These are phyloP conservation scores for Pterobdella sp. DNA, from an alignment of 2,888 invertebrate species.

Conservation along the genomic window DNA sequence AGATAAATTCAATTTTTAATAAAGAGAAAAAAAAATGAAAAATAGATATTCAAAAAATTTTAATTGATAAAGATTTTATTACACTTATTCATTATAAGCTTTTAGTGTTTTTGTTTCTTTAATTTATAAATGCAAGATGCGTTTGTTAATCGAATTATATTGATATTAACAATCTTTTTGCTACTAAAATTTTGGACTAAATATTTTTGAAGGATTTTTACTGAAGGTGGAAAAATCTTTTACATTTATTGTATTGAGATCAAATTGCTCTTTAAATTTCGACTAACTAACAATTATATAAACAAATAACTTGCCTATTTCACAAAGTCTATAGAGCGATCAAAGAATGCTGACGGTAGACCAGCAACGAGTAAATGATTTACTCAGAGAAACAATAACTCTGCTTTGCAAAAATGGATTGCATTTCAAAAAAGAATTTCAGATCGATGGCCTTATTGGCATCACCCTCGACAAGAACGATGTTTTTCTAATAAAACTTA, in stretches of 20 bases:
- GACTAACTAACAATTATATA: background rate
- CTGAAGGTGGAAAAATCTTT: too few species aligned
- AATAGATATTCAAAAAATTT: too few species aligned
- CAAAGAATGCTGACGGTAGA: conserved; percentile 30
- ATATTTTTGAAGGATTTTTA: background rate
- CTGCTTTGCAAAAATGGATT: conserved; percentile 36
- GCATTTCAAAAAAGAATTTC: conserved; percentile 32
- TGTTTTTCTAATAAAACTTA: conserved; percentile 36
- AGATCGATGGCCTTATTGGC: conserved; percentile 35
- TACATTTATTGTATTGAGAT: too few species aligned
- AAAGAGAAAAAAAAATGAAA: too few species aligned
- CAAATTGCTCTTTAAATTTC: background rate
- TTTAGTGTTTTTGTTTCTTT: conserved; percentile 15
- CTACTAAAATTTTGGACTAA: too few species aligned
- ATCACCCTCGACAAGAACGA: conserved; percentile 36
- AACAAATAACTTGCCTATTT: background rate
- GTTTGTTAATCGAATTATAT: background rate
- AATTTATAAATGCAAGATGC: conserved; percentile 15
- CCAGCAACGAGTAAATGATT: conserved; percentile 32
- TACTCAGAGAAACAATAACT: conserved; percentile 34
- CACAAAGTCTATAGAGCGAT: background rate
- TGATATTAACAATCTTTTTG: background rate
- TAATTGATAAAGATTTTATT: too few species aligned
- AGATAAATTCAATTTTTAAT: too few species aligned
- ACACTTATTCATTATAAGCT: conserved; percentile 6